phyloP scores from a whole-genome alignment of 2,888 invertebrate genomes.

The Pharmacophagus antenor region DNA sequence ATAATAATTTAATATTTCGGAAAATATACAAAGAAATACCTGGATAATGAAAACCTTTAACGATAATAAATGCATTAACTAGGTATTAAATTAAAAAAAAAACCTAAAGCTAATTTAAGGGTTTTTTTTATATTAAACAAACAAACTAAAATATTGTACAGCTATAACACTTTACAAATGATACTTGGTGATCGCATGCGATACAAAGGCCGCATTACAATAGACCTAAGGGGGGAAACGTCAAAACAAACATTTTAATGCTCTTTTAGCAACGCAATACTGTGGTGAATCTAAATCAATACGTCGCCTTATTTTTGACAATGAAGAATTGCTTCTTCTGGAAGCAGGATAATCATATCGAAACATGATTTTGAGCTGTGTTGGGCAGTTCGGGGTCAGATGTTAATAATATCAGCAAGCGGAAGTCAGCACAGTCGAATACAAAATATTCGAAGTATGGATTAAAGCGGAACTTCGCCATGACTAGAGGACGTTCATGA shows the following conservation, averaged over 20 bases:
- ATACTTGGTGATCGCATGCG: neutral
- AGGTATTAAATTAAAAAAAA: too few species aligned
- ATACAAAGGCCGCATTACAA: conserved; percentile 25
- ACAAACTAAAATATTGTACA: too few species aligned
- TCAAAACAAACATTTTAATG: conserved; percentile 19
- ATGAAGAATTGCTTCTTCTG: conserved; percentile 20
- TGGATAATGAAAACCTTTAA: too few species aligned
- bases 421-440: conserved; percentile 72
- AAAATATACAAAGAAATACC: too few species aligned
- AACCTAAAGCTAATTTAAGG: too few species aligned
- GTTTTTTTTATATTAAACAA: too few species aligned
- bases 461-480: conserved; percentile 58
- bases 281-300: conserved; percentile 26
- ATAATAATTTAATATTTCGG: too few species aligned
- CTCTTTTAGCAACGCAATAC: conserved; percentile 18
- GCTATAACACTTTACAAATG: too few species aligned
- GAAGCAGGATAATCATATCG: conserved; percentile 39
- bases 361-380: conserved; percentile 35
- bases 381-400: conserved; percentile 66
- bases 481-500: conserved; percentile 54
- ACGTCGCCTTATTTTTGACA: conserved; percentile 19
- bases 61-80: too few species aligned
- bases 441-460: conserved; percentile 61
- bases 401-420: conserved; percentile 75
- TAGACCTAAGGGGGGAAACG: conserved; percentile 8